phyloP scores from a whole-genome alignment of 2,113 vertebrate genomes.

The Tragelaphus buxtoni region DNA sequence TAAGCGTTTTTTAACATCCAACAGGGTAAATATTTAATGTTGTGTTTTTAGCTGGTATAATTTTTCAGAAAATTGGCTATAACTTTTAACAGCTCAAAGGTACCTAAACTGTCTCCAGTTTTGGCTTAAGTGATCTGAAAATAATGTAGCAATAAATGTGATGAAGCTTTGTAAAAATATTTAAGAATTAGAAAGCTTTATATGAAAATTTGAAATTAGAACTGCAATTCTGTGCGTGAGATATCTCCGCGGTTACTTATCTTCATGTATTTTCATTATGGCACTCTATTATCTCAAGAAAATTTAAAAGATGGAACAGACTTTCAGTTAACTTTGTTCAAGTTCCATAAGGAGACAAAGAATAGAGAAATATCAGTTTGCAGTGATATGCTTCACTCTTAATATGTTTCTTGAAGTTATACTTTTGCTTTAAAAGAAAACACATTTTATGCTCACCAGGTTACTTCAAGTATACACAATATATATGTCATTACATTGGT shows the following conservation, averaged over 20 bases:
- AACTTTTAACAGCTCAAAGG: constrained; percentile 88
- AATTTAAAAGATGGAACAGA: constrained; percentile 47
- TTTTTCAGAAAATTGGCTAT: constrained; percentile 90
- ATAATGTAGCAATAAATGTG: constrained; percentile 85
- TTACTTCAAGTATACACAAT: not conserved
- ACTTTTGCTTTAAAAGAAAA: not conserved
- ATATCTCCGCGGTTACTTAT: constrained; percentile 29
- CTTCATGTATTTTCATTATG: constrained; percentile 54
- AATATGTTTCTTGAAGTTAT: constrained; percentile 47
- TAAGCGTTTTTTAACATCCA: constrained; percentile 89
- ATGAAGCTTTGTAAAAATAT: constrained; percentile 79
- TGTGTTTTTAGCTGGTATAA: constrained; percentile 88
- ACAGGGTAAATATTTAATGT: constrained; percentile 90
- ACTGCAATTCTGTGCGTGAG: constrained; percentile 56
- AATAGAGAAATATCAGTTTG: constrained; percentile 54
- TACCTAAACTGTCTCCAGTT: constrained; percentile 86
- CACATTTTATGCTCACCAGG: not conserved
- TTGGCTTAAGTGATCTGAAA: constrained; percentile 84
- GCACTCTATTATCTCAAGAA: constrained; percentile 34
- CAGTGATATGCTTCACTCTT: not conserved
- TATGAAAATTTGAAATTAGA: constrained; percentile 78
- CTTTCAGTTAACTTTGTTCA: constrained; percentile 71
- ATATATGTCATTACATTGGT: constrained; percentile 46
- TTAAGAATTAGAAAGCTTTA: constrained; percentile 76
- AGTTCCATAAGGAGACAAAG: constrained; percentile 41